Percentiles rank a stretch among this genome's conserved stretches.
phyloP scores from a whole-genome alignment of 2,797 vertebrate genomes.

The Sebastes jordani region DNA sequence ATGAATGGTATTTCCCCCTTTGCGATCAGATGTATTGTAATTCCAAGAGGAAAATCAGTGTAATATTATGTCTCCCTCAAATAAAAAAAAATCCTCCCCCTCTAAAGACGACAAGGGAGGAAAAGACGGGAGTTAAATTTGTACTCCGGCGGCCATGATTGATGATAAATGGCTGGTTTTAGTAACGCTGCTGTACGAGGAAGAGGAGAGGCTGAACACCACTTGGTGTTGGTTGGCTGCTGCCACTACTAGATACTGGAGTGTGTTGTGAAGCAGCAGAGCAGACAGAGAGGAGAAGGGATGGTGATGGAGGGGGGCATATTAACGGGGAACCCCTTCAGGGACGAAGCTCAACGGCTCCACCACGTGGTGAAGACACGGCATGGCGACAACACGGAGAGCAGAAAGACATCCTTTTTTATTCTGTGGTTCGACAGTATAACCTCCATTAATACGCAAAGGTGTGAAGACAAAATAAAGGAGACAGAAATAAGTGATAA shows the following conservation, averaged over 20 bases:
- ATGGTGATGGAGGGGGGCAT: not conserved
- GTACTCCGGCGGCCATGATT: constrained; percentile 84
- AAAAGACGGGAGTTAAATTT: constrained; percentile 72
- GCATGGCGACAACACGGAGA: not conserved
- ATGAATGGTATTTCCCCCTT: constrained; percentile 85
- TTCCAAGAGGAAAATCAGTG: constrained; percentile 68
- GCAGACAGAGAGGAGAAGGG: constrained; percentile 51
- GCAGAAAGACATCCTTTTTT: constrained; percentile 1
- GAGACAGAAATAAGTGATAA: no score
- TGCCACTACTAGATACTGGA: constrained; percentile 56
- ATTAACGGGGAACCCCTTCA: constrained; percentile 63
- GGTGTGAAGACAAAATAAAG: not conserved
- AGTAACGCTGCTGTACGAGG: constrained; percentile 29
- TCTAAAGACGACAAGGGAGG: constrained; percentile 65
- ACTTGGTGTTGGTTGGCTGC: constrained; percentile 47
- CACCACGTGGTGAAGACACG: constrained; percentile 46
- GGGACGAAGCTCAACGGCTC: constrained; percentile 55
- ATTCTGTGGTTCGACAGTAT: not conserved
- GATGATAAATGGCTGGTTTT: constrained; percentile 68
- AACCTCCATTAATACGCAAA: not conserved
- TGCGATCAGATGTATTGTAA: constrained; percentile 72
- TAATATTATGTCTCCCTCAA: constrained; percentile 39
- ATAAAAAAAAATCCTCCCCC: constrained; percentile 56
- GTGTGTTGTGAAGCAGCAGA: constrained; percentile 49
- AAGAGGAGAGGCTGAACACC: constrained; percentile 56